phyloP scores from a whole-genome alignment of 2,888 invertebrate genomes.

The Tachina grossa region DNA sequence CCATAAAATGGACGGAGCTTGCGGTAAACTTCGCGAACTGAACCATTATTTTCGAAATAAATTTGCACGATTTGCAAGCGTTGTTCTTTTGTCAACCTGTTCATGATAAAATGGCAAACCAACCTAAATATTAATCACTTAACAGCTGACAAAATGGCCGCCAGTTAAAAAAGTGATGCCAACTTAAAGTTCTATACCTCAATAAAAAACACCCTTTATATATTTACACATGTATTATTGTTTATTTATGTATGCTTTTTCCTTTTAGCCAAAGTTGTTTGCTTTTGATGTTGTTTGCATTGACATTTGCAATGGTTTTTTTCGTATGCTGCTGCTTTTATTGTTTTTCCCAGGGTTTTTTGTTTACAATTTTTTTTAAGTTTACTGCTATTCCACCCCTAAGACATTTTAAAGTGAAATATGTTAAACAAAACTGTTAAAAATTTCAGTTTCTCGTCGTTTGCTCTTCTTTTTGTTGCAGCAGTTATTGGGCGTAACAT shows the following conservation, averaged over 20 bases:
- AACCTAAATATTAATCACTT: no score
- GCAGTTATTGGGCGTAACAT: not conserved
- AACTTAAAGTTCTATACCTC: no score
- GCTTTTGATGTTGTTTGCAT: slow-evolving; percentile 58
- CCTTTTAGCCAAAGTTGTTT: slow-evolving; percentile 39
- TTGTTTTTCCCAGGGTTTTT: slow-evolving; percentile 24
- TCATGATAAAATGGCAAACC: no score
- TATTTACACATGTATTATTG: slow-evolving; percentile 8
- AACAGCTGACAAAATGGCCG: no score
- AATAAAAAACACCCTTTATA: no score
- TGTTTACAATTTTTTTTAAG: slow-evolving; percentile 15
- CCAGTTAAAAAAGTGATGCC: no score
- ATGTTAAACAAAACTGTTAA: slow-evolving; percentile 52
- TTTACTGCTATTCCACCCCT: slow-evolving; percentile 53
- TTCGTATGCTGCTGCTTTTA: not conserved
- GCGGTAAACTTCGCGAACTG: no score
- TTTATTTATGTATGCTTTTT: slow-evolving; percentile 4
- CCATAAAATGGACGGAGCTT: no score
- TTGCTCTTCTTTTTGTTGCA: slow-evolving; percentile 9
- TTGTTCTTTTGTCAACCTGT: no score
- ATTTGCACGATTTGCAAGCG: no score
- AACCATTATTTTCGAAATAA: no score
- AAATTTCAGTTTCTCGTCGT: slow-evolving; percentile 15
- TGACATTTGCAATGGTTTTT: slow-evolving; percentile 52
- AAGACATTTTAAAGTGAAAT: slow-evolving; percentile 54